phyloP scores from a whole-genome alignment of 2,797 vertebrate species.

The Chelonia mydas region DNA sequence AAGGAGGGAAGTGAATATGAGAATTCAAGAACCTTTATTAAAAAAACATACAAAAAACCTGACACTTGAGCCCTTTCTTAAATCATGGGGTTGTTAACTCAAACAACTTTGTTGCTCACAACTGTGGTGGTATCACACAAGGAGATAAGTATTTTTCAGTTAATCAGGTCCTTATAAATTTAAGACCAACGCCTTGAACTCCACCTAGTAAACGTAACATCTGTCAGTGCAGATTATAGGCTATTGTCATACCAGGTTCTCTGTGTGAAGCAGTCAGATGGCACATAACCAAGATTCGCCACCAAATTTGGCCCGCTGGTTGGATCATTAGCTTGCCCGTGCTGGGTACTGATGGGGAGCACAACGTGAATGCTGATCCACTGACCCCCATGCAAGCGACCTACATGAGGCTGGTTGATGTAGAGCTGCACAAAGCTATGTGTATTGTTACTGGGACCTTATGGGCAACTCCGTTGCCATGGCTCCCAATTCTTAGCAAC shows the following conservation, averaged over 20 bases:
- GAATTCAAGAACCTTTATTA: background rate
- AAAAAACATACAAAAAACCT: background rate
- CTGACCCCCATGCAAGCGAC: no score
- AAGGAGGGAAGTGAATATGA: background rate
- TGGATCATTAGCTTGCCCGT: no score
- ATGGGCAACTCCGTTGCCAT: no score
- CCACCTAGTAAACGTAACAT: rapidly evolving
- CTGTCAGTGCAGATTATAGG: background rate
- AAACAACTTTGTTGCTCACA: background rate
- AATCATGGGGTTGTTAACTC: background rate
- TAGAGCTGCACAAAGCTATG: no score
- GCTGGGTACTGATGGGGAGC: no score
- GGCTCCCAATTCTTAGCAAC: no score
- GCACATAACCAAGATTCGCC: no score
- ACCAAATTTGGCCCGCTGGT: no score
- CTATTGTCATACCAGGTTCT: background rate
- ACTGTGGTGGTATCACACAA: background rate
- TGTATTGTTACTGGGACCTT: no score
- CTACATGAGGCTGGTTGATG: no score
- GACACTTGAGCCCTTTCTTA: background rate
- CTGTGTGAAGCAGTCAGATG: background rate
- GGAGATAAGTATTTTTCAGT: background rate
- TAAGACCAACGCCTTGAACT: background rate
- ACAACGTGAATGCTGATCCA: no score
- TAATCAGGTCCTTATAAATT: background rate